phyloP scores from a whole-genome alignment of 2,113 vertebrate species.

The Seriola dumerili region DNA sequence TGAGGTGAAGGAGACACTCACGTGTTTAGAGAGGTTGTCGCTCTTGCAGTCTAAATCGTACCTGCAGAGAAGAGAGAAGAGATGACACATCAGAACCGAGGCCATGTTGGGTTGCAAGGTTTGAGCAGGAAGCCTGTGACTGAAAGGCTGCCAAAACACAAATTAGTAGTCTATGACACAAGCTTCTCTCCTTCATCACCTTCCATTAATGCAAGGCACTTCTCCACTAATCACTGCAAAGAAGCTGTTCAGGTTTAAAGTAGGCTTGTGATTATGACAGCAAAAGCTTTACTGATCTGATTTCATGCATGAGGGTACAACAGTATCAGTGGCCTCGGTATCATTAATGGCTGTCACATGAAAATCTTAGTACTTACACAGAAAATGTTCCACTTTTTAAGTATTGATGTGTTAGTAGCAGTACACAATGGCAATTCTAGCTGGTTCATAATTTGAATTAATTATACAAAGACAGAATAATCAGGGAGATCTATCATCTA shows the following conservation, averaged over 20 bases:
- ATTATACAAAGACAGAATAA: neutral
- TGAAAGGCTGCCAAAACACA: slow-evolving; percentile 15
- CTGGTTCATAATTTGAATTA: neutral
- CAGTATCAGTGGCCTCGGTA: neutral
- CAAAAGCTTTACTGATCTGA: slow-evolving; percentile 15
- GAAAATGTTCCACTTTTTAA: neutral
- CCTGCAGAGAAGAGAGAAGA: slow-evolving; percentile 82
- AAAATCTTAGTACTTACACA: neutral
- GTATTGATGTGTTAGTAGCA: neutral
- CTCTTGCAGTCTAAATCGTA: slow-evolving; percentile 98
- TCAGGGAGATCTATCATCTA: neutral
- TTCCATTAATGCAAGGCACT: slow-evolving; percentile 12
- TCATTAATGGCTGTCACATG: neutral
- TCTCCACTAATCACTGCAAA: slow-evolving; percentile 39
- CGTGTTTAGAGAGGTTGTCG: slow-evolving; percentile 96
- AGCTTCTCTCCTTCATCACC: slow-evolving; percentile 15
- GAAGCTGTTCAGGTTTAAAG: slow-evolving; percentile 30
- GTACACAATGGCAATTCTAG: neutral
- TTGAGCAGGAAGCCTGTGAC: slow-evolving; percentile 6
- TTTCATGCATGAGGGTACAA: slow-evolving; percentile 2
- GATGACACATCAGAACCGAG: slow-evolving; percentile 13
- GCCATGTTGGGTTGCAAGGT: neutral
- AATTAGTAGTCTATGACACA: slow-evolving; percentile 17
- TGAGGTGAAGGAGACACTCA: slow-evolving; percentile 84
- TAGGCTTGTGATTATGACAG: neutral